These are phyloP conservation scores for Parnassius glacialis DNA, from an alignment of 2,888 invertebrate genomes.

Conservation along the genomic window DNA sequence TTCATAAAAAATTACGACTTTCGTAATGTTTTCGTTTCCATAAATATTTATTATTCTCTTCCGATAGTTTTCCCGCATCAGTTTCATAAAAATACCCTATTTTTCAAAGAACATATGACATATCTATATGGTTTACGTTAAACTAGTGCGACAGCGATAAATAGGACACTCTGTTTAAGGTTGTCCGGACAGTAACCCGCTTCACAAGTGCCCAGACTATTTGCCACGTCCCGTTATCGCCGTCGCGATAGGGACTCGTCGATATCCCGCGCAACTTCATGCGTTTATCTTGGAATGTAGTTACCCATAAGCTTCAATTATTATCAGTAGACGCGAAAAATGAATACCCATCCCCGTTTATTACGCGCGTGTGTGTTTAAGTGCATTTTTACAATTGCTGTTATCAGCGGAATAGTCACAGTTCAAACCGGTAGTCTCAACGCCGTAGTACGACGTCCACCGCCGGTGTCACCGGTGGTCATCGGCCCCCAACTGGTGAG, in stretches of 20 bases:
- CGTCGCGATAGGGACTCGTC: constrained; percentile 56
- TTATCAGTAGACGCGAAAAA: constrained; percentile 53
- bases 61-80: constrained; percentile 9
- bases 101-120: constrained; percentile 22
- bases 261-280: constrained; percentile 59
- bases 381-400: constrained; percentile 35
- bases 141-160: constrained; percentile 38
- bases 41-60: constrained; percentile 22
- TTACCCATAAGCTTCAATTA: constrained; percentile 54
- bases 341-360: constrained; percentile 26
- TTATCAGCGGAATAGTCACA: constrained; percentile 42
- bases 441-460: constrained; percentile 43
- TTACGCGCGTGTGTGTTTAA: constrained; percentile 19
- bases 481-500: constrained; percentile 73
- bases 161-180: constrained; percentile 50
- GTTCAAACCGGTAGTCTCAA: constrained; percentile 45
- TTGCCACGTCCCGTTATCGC: constrained; percentile 62
- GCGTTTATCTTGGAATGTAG: constrained; percentile 67
- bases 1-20: constrained; percentile 25
- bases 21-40: constrained; percentile 24
- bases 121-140: no score
- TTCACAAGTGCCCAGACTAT: constrained; percentile 48
- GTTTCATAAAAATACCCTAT: constrained; percentile 24
- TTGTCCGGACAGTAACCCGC: constrained; percentile 55
- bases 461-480: constrained; percentile 63